Evolutionary conservation across 2,888 invertebrate species (phyloP), one percentile per base, ranked within the genome.

Genomic region (Drosophila setosimentum): DNA sequence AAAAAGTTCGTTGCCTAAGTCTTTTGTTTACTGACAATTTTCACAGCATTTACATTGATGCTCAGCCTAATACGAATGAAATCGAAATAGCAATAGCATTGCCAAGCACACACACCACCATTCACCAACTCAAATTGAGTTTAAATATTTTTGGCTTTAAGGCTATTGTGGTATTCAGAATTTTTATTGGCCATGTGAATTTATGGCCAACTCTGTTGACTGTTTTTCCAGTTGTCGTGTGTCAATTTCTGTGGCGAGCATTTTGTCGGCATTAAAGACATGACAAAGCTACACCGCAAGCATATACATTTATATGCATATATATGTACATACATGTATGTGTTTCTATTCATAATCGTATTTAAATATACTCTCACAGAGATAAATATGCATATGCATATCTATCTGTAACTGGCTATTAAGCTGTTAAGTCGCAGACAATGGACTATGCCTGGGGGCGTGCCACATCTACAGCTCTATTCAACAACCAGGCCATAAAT

Each of bases 151-250:
- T 54, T 53, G 33, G 55, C 50, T 65, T 40, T 49, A 27, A 37
- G 61, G 42, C 54, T 76, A 71, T 80, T 82, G 73, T 75, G 65
- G 35, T 65, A 76, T 78, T 62, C 69, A 83, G 90, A 87, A 89
- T 82, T 85, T 87, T 88, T 84, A 90, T 88, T 90, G 78, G 77
- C 50, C 90, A 86, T 69, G 75, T 73, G 79, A 89, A 87, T 90
- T 90, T 87, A 90, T 87, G 82, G 84, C 71, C 76, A 60, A 57
- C 69, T 65, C 62, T 58, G 76, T 63, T 55, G 68, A 68, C 68
- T 57, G 61, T 62, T 62, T 61, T 48, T 72, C 57, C 72, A 57
- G 73, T 68, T 74, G 75, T 79, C 84, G 83, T 80, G 82, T 89
- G 84, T 82, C 86, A 78, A 70, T 73, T 76, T 72, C 64, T 64